Percentiles rank a stretch among this genome's conserved stretches.
Conservation (phyloP, 2,888 invertebrate species). For the Nysson spinosus region DNA sequence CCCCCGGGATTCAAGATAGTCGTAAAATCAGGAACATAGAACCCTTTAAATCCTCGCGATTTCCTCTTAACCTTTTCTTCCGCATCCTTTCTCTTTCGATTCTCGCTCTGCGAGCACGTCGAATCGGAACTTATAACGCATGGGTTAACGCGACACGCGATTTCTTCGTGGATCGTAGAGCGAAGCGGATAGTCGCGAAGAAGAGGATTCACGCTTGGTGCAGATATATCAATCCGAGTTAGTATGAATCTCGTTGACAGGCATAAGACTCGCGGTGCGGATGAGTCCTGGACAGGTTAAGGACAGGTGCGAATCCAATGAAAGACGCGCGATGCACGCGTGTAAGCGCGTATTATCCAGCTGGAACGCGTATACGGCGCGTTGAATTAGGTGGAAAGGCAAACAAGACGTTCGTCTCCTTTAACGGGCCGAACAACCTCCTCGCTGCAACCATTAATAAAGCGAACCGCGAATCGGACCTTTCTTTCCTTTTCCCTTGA, state of each 20-base stretch:
- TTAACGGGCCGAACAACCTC: slow-evolving; percentile 48
- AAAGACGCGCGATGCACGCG: slow-evolving; percentile 50
- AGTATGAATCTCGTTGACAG: slow-evolving; percentile 68
- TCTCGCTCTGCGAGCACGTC: slow-evolving; percentile 1
- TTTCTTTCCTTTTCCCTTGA: slow-evolving; percentile 10
- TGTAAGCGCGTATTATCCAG: slow-evolving; percentile 23
- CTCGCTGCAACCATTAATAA: slow-evolving; percentile 60
- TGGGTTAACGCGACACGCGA: slow-evolving; percentile 12
- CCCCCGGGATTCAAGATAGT: too few species aligned
- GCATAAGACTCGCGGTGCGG: slow-evolving; percentile 63
- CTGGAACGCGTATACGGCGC: slow-evolving; percentile 28
- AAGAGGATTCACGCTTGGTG: slow-evolving; percentile 46
- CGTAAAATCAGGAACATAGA: too few species aligned
- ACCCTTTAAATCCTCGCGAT: too few species aligned
- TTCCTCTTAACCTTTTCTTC: slow-evolving; percentile 14
- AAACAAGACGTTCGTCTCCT: slow-evolving; percentile 57
- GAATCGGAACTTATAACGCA: slow-evolving; percentile 26
- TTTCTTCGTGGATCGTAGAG: too few species aligned
- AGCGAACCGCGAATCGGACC: slow-evolving; percentile 40
- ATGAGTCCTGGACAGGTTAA: slow-evolving; percentile 63
- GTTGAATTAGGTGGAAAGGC: slow-evolving; percentile 63
- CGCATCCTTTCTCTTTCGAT: not conserved
- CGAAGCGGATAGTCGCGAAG: too few species aligned
- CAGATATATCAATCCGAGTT: slow-evolving; percentile 69
- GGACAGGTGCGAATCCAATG: slow-evolving; percentile 67